Base-by-base conservation (phyloP, 64 coral and sea anemone species). In the Anthopleura sola region DNA sequence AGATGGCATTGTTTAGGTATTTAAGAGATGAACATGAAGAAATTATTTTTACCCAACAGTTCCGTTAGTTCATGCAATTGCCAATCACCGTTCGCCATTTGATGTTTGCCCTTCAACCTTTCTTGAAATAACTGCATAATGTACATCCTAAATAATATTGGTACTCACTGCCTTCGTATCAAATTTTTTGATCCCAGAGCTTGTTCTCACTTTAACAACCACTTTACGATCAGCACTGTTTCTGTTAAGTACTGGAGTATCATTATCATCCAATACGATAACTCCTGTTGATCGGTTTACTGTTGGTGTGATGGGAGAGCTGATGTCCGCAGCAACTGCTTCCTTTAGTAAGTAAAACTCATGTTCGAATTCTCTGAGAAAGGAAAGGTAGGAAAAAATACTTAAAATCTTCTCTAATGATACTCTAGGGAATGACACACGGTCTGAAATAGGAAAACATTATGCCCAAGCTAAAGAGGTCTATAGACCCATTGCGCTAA, bases 131-230 rank as follows among this genome's bases (percentile, higher is more conserved):
- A n/a, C n/a, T n/a, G n/a, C n/a, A n/a, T n/a, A n/a, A n/a, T n/a
- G n/a, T n/a, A n/a, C n/a, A 0, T 44, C 9, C 2, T 8, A 3
- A 44, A 44, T 44, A 54, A 48, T 16, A 49, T 9, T 21, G 24
- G 11, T 83, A 88, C 95, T 86, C 89, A 98, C 96, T 53, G 83
- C 86, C 54, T 89, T 94, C 69, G 90, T 89, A 15, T 71, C 55
- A 75, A 98, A 98, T 82, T 93, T 82, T 62, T 84, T 91, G 44
- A 98, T 86, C 69, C 96, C 92, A 55, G 85, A 83, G 33, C 92
- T 92, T 44, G 92, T 98, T 64, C 96, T 48, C 39, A 98, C 90
- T 90, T 94, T 91, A 17, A 94, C 78, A 33, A 77, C 78, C 47
- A 98, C 75, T 82, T 93, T 75, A 56, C 95, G 86, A 17, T 98